Base-by-base conservation (phyloP, 2,113 vertebrate species). In the Zosterops pallidus region DNA sequence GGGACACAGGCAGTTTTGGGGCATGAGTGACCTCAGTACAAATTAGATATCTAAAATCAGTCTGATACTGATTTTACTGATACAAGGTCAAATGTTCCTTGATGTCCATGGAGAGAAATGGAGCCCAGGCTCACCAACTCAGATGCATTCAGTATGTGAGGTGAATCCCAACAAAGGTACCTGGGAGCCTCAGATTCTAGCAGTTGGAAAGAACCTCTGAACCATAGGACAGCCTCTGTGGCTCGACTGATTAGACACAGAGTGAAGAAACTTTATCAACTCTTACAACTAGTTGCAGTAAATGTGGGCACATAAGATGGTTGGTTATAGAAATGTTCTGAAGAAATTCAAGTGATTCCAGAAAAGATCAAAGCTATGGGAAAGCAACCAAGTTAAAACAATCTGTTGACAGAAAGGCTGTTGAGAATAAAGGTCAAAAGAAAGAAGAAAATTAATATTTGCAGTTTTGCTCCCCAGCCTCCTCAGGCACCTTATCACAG, bases 101-200 rank as follows among this genome's bases (percentile, higher is more conserved):
- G 31, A 16, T 59, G 21, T 68, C 35, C 52, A 70, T 7, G 35
- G 52, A 68, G 5, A 46, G 62, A 86, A 92, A 67, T 4, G 28
- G 56, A 59, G 9, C 42, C 24, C 57, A 60, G 26, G 47, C 50
- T 84, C 47, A 75, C 4, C 65, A 87, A 14, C 39, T 78, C 14
- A 5, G 35, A 55, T 25, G 26, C 1, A 5, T 1, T 2, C 35
- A n/a, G 41, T 19, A 37, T 0, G 0, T 44, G 35, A 92, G 53
- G 24, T 39, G 65, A 83, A 89, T 41, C 55, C 60, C 21, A 70
- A 11, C 5, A 50, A 24, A 0, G 2, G 65, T 33, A 57, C 5
- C 10, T n/a, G 53, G 25, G 28, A 81, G 10, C 13, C 31, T 4
- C 2, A 22, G 55, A 77, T 68, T 94, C 39, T 41, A 87, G 65